phyloP scores from a whole-genome alignment of 1,140 invertebrate genomes.

The Maniola jurtina region DNA sequence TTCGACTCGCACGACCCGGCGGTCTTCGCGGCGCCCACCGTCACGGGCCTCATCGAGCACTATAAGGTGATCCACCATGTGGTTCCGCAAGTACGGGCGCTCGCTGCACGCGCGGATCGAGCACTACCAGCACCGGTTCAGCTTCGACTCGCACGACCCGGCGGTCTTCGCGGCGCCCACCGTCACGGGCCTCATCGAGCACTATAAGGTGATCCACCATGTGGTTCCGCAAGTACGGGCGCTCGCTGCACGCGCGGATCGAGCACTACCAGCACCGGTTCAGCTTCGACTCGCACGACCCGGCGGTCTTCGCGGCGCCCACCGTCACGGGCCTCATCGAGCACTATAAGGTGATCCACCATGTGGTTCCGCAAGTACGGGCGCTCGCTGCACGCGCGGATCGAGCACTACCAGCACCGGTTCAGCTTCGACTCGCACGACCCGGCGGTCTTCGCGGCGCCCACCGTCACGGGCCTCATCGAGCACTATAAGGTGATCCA shows the following conservation, averaged over 20 bases:
- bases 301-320: conserved; percentile 93
- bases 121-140: conserved; percentile 95
- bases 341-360: conserved; percentile 89
- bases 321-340: conserved; percentile 94
- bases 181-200: too few relatives aligned
- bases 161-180: too few relatives aligned
- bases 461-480: conserved; percentile 92
- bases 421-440: conserved; percentile 97
- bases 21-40: conserved; percentile 94
- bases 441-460: conserved; percentile 94
- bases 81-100: conserved; percentile 87
- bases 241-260: conserved; percentile 96
- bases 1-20: conserved; percentile 98
- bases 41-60: conserved; percentile 94
- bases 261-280: conserved; percentile 97
- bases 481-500: conserved; percentile 93
- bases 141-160: conserved; percentile 98
- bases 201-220: too few relatives aligned
- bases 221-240: conserved; percentile 96
- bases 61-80: conserved; percentile 67
- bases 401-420: conserved; percentile 98
- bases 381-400: conserved; percentile 95
- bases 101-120: too few relatives aligned
- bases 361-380: conserved; percentile 97
- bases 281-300: conserved; percentile 98